phyloP scores from a whole-genome alignment of 1,140 invertebrate species.

The Monochamus saltuarius region DNA sequence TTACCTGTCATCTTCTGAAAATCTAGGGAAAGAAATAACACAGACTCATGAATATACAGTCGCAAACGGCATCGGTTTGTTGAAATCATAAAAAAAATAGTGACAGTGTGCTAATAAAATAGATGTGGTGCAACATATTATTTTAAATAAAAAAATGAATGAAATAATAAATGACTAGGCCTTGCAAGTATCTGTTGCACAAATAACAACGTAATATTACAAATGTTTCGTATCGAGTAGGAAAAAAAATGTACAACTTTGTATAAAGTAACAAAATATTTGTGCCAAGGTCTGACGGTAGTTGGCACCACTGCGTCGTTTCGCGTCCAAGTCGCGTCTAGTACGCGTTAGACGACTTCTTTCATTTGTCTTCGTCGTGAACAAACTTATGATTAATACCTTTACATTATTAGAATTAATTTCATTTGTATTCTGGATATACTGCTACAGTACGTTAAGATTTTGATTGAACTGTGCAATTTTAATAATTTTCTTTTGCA shows the following conservation, averaged over 20 bases:
- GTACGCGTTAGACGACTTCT: no score
- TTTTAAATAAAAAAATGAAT: background rate
- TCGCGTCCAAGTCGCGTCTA: no score
- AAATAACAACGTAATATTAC: no score
- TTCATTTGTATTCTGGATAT: background rate
- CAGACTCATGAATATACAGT: slow-evolving; percentile 13
- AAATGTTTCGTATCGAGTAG: no score
- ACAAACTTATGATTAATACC: background rate
- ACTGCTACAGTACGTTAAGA: no score
- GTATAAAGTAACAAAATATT: no score
- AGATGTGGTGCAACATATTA: background rate
- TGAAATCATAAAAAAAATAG: background rate
- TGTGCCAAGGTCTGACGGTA: no score
- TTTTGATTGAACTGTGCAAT: no score
- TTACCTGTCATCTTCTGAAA: slow-evolving; percentile 45
- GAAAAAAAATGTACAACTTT: no score
- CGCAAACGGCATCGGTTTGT: background rate
- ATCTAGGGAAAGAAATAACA: slow-evolving; percentile 41
- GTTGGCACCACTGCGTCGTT: no score
- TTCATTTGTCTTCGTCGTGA: background rate
- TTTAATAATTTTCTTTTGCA: no score
- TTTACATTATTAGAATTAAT: background rate
- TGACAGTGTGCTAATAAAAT: background rate
- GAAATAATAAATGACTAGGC: background rate
- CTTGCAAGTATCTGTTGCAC: no score